A percentile compares a stretch with the other conserved stretches of the same genome.
These are phyloP conservation scores for Helobdella robusta DNA, from an alignment of 2,888 invertebrate species.

Conservation along the genomic window DNA sequence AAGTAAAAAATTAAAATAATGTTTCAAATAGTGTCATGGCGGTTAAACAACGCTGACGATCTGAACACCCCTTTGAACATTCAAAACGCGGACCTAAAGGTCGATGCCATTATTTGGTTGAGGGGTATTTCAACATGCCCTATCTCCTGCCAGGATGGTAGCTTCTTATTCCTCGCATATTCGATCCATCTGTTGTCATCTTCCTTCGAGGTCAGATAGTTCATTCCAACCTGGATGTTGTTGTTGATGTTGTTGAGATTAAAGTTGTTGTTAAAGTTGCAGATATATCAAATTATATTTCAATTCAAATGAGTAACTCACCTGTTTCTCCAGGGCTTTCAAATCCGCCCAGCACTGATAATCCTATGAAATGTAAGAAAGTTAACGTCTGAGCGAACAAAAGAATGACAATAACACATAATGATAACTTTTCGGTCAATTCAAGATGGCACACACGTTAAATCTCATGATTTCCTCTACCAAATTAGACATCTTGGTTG, in stretches of 20 bases:
- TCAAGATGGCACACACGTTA: too few relatives aligned
- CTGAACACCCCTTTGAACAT: too few relatives aligned
- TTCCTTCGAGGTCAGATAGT: slow-evolving; percentile 15
- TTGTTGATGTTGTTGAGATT: not conserved
- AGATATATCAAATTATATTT: not conserved
- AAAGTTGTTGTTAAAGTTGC: not conserved
- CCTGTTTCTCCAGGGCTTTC: slow-evolving; percentile 20
- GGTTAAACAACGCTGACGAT: too few relatives aligned
- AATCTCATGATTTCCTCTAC: too few relatives aligned
- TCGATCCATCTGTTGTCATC: slow-evolving; percentile 18
- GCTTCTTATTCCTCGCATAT: slow-evolving; percentile 13
- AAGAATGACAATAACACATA: too few relatives aligned
- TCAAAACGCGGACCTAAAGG: too few relatives aligned
- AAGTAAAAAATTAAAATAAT: too few relatives aligned
- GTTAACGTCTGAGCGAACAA: too few relatives aligned
- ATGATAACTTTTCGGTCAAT: too few relatives aligned
- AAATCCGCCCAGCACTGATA: slow-evolving; percentile 16
- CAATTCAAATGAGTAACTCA: not conserved
- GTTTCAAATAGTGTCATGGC: too few relatives aligned
- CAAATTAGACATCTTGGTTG: too few relatives aligned
- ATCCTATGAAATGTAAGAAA: slow-evolving; percentile 14
- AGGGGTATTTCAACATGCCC: not conserved
- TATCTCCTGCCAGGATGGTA: slow-evolving; percentile 10
- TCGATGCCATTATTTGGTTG: too few relatives aligned
- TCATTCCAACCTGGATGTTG: slow-evolving; percentile 16